Percentiles rank a stretch among this genome's conserved stretches.
phyloP scores from a whole-genome alignment of 2,113 vertebrate genomes.

The Dipodomys spectabilis region DNA sequence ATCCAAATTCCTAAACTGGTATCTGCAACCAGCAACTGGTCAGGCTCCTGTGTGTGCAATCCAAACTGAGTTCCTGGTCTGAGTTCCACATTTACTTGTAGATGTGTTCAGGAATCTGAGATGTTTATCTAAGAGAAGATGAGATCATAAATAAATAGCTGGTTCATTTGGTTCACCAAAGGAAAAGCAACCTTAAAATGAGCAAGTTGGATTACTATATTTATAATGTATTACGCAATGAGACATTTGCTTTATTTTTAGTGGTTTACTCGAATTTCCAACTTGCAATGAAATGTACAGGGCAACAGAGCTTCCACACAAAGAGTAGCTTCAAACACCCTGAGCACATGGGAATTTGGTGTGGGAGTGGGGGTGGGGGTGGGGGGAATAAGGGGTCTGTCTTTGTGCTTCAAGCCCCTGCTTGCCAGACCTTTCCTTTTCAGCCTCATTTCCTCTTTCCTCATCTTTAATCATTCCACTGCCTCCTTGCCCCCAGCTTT shows the following conservation, averaged over 20 bases:
- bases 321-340: not conserved
- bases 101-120: not conserved
- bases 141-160: slow-evolving; percentile 1
- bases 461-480: slow-evolving; percentile 41
- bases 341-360: not conserved
- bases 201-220: not conserved
- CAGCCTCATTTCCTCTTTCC: not conserved
- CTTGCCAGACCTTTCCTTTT: not conserved
- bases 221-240: not conserved
- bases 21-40: not conserved
- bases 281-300: not conserved
- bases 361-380: not conserved
- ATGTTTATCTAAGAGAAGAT: slow-evolving; percentile 26
- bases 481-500: slow-evolving; percentile 14
- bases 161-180: not conserved
- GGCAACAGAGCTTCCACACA: not conserved
- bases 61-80: not conserved
- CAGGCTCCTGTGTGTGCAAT: not conserved
- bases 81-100: not conserved
- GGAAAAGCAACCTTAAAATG: not conserved
- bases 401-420: not conserved
- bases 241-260: slow-evolving; percentile 5
- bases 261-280: not conserved
- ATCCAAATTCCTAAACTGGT: not conserved
- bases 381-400: not conserved